Evolutionary conservation across 2,113 vertebrate genomes (phyloP).

Genomic region (Xyliphius kryptos): DNA sequence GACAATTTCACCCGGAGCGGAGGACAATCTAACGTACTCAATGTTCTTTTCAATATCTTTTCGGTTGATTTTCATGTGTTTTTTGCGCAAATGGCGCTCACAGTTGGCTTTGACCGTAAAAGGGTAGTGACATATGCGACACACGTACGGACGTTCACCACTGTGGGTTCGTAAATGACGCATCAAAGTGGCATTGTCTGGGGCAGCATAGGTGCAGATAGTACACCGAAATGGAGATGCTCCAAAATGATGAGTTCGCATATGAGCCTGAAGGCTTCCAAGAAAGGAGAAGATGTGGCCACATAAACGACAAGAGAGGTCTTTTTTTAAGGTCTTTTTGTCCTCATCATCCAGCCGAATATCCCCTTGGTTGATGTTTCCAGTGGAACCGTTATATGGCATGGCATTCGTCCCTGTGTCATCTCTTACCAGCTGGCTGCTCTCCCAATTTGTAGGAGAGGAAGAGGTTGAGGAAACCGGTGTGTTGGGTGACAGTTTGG

Average conservation of each 20-base stretch:
- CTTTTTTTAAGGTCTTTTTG: slow-evolving; percentile 72
- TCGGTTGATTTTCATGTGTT: slow-evolving; percentile 87
- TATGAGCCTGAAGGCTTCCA: slow-evolving; percentile 84
- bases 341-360: slow-evolving; percentile 67
- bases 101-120: slow-evolving; percentile 99
- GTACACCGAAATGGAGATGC: slow-evolving; percentile 92
- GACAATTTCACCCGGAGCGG: slow-evolving; percentile 25
- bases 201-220: slow-evolving; percentile 92
- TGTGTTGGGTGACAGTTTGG: slow-evolving; percentile 62
- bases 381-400: slow-evolving; percentile 15
- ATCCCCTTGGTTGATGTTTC: slow-evolving; percentile 76
- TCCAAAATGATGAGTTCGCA: slow-evolving; percentile 83
- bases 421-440: slow-evolving; percentile 72
- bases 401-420: slow-evolving; percentile 39
- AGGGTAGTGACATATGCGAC: slow-evolving; percentile 94
- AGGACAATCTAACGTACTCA: slow-evolving; percentile 80
- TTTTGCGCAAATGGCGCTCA: slow-evolving; percentile 93
- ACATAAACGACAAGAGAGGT: slow-evolving; percentile 89
- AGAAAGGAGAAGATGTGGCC: slow-evolving; percentile 88
- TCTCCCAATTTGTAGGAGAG: slow-evolving; percentile 51
- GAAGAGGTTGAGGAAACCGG: slow-evolving; percentile 55
- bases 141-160: slow-evolving; percentile 91
- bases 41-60: slow-evolving; percentile 98
- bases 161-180: slow-evolving; percentile 93
- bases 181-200: slow-evolving; percentile 92